Evolutionary conservation across 2,888 invertebrate species (phyloP).

Genomic region (Nomada flava): DNA sequence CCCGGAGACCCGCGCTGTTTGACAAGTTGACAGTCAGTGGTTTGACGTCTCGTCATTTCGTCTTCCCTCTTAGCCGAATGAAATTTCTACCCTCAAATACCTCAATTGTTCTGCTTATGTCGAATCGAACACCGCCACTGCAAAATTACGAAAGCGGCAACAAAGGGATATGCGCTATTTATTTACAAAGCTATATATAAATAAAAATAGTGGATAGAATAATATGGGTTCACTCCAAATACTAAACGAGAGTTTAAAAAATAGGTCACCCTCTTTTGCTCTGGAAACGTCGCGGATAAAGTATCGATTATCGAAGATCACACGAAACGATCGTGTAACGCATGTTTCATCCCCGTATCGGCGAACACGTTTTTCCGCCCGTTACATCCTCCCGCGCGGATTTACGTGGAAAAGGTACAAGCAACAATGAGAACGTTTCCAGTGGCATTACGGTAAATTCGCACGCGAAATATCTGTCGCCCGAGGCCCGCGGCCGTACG

Average conservation of each 20-base stretch:
- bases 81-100: slow-evolving; percentile 3
- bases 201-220: too few species aligned
- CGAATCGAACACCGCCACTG: not conserved
- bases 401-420: not conserved
- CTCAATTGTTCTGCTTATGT: not conserved
- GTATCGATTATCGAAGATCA: slow-evolving; percentile 31
- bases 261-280: not conserved
- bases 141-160: too few species aligned
- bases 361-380: too few species aligned
- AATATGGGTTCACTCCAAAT: too few species aligned
- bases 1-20: slow-evolving; percentile 27
- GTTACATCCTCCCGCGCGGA: not conserved
- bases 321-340: not conserved
- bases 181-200: too few species aligned
- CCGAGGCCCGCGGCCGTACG: too few species aligned
- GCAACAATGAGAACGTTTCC: slow-evolving; percentile 9
- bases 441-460: not conserved
- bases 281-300: not conserved
- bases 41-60: slow-evolving; percentile 58
- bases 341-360: too few species aligned
- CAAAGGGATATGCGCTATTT: too few species aligned
- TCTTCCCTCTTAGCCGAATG: not conserved
- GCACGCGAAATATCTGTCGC: not conserved
- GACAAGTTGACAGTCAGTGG: slow-evolving; percentile 56
- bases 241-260: not conserved